Evolutionary conservation across 2,888 invertebrate species (phyloP), one percentile per base, ranked within the genome.

Genomic region (Nasonia oneida): DNA sequence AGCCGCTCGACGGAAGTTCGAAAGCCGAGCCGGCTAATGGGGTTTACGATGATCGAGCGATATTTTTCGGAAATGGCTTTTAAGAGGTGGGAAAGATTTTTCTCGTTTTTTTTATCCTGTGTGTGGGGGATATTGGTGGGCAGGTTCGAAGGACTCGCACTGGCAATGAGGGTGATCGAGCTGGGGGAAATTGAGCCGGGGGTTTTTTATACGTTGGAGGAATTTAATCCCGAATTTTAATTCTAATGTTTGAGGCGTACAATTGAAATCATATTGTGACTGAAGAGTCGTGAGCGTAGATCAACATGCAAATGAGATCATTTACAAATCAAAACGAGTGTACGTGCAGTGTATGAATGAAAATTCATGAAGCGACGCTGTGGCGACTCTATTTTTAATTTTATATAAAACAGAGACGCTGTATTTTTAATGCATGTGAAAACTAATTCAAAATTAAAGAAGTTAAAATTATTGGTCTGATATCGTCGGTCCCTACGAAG

Each of bases 321-420:
- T 77, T 64, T 85, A 81, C 78, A 74, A 78, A 50, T 85, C 50
- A 50, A 74, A 81, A 33, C 67, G 57, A 42, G 50, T 57, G 71
- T 57, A 77, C 12, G 47, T 47, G 47, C 47, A 47, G 47, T 71
- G 81, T 71, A 18, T 10, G 39, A 76, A 80, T 84, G 67, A 84
- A 80, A 84, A 84, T 84, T 84, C 75, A 80, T 75, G 78, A 85
- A 73, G 73, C 50, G 70, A 42, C 18, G 53, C 29, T 29, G 29
- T 29, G 1, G 29, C 29, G 29, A 29, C 29, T 29, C 29, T 29
- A 29, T 29, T 29, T 29, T 29, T 29, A 29, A 29, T 29, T 29
- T 29, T 29, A 29, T 29, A 29, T 29, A 29, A 29, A 29, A 29
- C 29, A 29, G 1, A 29, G 29, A 29, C 29, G 23, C 29, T 29